phyloP scores from a whole-genome alignment of 2,113 vertebrate species.

The Paramormyrops kingsleyae region DNA sequence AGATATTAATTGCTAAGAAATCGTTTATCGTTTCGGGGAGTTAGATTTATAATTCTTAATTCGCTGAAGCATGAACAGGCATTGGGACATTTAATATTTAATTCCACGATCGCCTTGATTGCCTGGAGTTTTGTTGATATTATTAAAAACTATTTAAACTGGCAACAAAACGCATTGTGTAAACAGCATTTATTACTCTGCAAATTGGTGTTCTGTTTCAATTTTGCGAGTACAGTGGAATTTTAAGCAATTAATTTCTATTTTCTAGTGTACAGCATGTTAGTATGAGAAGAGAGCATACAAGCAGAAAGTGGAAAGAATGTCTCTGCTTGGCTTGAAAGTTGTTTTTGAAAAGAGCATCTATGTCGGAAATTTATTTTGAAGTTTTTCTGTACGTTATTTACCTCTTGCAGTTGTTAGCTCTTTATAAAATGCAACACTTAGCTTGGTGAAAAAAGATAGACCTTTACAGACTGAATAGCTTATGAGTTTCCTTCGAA shows the following conservation, averaged over 20 bases:
- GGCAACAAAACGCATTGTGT: conserved; percentile 37
- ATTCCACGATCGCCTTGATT: conserved; percentile 31
- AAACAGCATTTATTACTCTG: conserved; percentile 19
- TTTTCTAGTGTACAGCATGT: conserved; percentile 35
- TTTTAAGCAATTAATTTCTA: conserved; percentile 42
- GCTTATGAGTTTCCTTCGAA: not conserved
- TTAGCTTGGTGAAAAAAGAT: not conserved
- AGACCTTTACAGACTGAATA: not conserved
- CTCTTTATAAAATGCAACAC: not conserved
- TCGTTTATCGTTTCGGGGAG: conserved; percentile 24
- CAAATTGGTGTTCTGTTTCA: conserved; percentile 33
- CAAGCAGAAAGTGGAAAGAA: not conserved
- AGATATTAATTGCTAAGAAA: conserved; percentile 21
- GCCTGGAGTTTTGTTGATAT: conserved; percentile 33
- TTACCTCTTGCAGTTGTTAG: not conserved
- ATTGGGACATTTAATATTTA: conserved; percentile 47
- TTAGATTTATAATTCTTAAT: conserved; percentile 36
- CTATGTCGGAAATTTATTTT: not conserved
- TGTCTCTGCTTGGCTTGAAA: conserved; percentile 27
- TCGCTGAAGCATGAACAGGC: conserved; percentile 33
- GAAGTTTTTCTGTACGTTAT: not conserved
- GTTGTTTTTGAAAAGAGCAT: conserved; percentile 7
- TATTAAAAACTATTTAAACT: conserved; percentile 16
- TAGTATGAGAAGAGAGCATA: conserved; percentile 18
- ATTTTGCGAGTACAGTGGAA: conserved; percentile 35